phyloP scores from a whole-genome alignment of 2,113 vertebrate species.

The Polyodon spathula region DNA sequence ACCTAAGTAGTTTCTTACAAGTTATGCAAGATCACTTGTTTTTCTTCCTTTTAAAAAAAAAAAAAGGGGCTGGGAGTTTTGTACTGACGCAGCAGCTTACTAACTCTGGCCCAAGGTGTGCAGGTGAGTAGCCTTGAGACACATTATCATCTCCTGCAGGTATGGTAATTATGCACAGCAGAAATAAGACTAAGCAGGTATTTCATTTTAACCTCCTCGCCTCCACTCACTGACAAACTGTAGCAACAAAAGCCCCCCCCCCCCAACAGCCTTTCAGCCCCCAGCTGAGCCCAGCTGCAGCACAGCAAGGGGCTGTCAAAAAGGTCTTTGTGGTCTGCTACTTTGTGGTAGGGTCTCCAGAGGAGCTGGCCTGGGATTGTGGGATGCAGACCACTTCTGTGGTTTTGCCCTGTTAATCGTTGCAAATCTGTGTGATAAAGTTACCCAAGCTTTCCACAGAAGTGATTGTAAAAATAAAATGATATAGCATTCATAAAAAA shows the following conservation, averaged over 20 bases:
- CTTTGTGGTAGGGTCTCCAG: constrained; percentile 8
- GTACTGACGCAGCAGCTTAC: not conserved
- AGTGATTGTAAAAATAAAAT: too few relatives aligned
- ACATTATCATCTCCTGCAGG: not conserved
- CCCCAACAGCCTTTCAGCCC: constrained; percentile 1
- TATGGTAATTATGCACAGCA: not conserved
- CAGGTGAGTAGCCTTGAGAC: constrained; percentile 7
- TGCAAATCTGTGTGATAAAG: not conserved
- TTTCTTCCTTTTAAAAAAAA: not conserved
- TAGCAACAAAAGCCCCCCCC: not conserved
- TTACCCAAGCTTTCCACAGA: too few relatives aligned
- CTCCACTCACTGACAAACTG: constrained; percentile 8
- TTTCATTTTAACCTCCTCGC: not conserved
- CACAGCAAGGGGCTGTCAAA: constrained; percentile 3
- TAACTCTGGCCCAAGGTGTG: not conserved
- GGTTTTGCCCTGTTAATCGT: not conserved
- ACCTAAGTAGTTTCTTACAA: too few relatives aligned
- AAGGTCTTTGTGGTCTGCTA: not conserved
- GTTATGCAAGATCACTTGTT: too few relatives aligned
- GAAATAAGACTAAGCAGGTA: not conserved
- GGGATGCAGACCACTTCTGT: not conserved
- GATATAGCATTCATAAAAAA: too few relatives aligned
- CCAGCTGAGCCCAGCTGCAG: constrained; percentile 16
- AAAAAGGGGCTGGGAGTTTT: too few relatives aligned
- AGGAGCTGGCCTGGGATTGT: not conserved